A percentile compares a stretch with the other conserved stretches of the same genome.
Conservation (phyloP, 2,888 invertebrate genomes). For the Agrotis exclamationis region DNA sequence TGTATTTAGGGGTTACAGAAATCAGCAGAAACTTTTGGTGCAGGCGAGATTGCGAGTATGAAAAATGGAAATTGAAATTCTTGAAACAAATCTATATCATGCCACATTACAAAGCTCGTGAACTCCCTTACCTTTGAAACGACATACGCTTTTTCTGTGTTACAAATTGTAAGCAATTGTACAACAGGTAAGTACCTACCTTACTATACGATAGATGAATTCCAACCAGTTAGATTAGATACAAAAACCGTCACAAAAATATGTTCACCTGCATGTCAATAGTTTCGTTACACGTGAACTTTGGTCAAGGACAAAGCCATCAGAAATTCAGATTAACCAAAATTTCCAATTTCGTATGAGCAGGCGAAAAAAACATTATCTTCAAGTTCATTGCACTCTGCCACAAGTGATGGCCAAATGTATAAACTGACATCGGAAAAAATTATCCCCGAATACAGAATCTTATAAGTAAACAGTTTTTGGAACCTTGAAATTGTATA, state of each 20-base stretch:
- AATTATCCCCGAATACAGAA: slow-evolving; percentile 42
- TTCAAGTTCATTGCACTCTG: slow-evolving; percentile 71
- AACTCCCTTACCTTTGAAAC: no score
- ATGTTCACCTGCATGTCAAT: slow-evolving; percentile 61
- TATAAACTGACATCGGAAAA: slow-evolving; percentile 49
- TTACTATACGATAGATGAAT: slow-evolving; percentile 1
- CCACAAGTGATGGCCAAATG: slow-evolving; percentile 58
- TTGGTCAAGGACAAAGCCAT: slow-evolving; percentile 76
- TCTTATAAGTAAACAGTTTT: slow-evolving; percentile 34
- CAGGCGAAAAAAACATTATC: slow-evolving; percentile 64
- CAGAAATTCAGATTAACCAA: slow-evolving; percentile 75
- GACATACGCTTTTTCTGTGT: background rate
- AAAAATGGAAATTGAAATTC: no score
- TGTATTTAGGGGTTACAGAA: background rate
- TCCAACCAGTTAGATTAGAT: slow-evolving; percentile 19
- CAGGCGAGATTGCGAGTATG: no score
- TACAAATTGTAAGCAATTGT: background rate
- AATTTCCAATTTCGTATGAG: slow-evolving; percentile 71
- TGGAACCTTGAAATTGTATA: slow-evolving; percentile 33
- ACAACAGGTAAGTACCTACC: background rate
- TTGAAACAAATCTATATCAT: background rate
- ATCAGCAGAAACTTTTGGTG: background rate
- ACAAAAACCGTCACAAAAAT: slow-evolving; percentile 26
- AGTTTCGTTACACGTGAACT: slow-evolving; percentile 64
- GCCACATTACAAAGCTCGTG: background rate